Evolutionary conservation across 2,113 vertebrate genomes (phyloP), one percentile per base, ranked within the genome.

Genomic region (Vulpes ferrilata): DNA sequence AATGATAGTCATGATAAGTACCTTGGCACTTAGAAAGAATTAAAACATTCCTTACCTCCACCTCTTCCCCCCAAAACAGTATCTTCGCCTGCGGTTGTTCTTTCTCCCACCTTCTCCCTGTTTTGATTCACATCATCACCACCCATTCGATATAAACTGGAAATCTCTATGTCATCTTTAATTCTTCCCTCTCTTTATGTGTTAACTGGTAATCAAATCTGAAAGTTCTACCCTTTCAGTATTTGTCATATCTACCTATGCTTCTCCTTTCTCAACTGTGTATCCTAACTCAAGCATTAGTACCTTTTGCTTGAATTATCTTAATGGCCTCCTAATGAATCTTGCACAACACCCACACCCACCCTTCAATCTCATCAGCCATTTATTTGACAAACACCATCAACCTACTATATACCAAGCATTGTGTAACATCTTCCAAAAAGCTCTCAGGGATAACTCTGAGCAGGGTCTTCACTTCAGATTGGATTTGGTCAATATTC

Each of bases 141-240:
- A 93, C 20, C 57, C 57, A 92, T 22, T 59, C 30, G 30, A 82
- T 64, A 15, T 15, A 79, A 79, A 23, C n/a, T 27, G 27, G 19
- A 73, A 84, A 92, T 84, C 15, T n/a, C 51, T 48, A 22, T 19
- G 7, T 69, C 69, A 85, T 51, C 62, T 93, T 69, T 76, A 78
- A 94, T 35, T 48, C 62, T 83, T 84, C 43, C 30, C 6, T 91
- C 23, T 88, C 30, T 71, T 74, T 19, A 59, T 15, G 25, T 73
- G 35, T 64, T 62, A 93, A 87, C 74, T 78, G 8, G 55, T 32
- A 83, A 85, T 62, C 7, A 92, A 83, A 91, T 91, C 57, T 84
- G 43, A 23, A 78, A 59, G 65, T 80, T 38, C 17, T 51, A 65
- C 30, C 30, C 79, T 30, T 87, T 91, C 69, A 57, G 17, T 76